Base-by-base conservation (phyloP, 2,888 invertebrate genomes). In the Cephus runcator region DNA sequence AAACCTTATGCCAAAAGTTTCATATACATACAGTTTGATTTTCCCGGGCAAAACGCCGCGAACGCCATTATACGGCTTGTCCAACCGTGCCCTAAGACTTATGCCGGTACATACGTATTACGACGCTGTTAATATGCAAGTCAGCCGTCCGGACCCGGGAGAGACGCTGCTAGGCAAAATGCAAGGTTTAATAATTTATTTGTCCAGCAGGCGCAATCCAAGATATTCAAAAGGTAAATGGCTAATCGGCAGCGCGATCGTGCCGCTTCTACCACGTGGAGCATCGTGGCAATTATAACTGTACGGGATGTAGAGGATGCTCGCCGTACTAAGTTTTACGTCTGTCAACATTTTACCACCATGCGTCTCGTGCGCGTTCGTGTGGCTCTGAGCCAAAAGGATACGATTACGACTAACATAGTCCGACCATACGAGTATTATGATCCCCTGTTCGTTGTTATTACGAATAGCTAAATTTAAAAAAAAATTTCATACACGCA, bases 221-320 rank as follows among this genome's bases (percentile, higher is more conserved):
- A 84, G 84, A 86, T 85, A 87, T 83, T 87, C 83, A 84, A 80
- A 81, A 81, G 78, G 83, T 84, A 86, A 86, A 87, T 84, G 83
- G 86, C 83, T 84, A 86, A 88, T 87, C 85, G 84, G 12, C 83
- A 83, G 84, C 84, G 81, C 83, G 85, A 85, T 81, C 81, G 81
- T 80, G 84, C 76, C 15, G 75, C 35, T 15, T 35, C 36, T 23
- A 71, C 56, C n/a, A 34, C 40, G 80, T 81, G 76, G 81, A 36
- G 79, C 82, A 87, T 84, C 83, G 79, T 69, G 33, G 86, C 86
- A 87, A 87, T 88, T 87, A 87, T 85, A 87, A 86, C 88, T 87
- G 88, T 86, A 85, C 75, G 36, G 40, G 34, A 40, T n/a, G 34
- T 34, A n/a, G 69, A 31, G 34, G 73, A 73, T 35, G 71, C 40